Conservation (phyloP, 2,797 vertebrate species). For the Propithecus deckenii region DNA sequence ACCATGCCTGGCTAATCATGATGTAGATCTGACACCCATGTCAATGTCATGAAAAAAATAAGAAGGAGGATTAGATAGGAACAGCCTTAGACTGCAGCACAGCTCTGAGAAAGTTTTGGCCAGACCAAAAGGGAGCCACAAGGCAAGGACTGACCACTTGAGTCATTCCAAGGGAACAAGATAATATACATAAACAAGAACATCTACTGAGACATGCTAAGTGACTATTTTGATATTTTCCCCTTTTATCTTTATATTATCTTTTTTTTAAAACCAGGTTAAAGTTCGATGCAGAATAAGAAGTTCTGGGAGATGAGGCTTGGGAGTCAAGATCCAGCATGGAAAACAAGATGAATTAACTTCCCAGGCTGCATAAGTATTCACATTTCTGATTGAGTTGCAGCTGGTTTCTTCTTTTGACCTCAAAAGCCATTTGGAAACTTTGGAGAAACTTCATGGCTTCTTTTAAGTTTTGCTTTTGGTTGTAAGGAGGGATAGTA, state of each 20-base stretch:
- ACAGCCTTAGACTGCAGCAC: background rate
- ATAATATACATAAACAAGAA: constrained; percentile 74
- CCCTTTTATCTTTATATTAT: constrained; percentile 30
- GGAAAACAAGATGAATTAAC: constrained; percentile 73
- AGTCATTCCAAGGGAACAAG: constrained; percentile 56
- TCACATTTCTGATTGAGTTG: constrained; percentile 78
- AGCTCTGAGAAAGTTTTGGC: background rate
- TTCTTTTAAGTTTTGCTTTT: constrained; percentile 89
- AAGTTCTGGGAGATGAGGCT: constrained; percentile 83
- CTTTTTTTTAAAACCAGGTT: background rate
- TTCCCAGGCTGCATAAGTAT: constrained; percentile 67
- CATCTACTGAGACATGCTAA: constrained; percentile 86
- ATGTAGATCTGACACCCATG: background rate
- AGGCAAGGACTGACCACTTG: background rate
- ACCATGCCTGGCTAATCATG: background rate
- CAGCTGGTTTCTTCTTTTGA: constrained; percentile 59
- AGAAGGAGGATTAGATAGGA: background rate
- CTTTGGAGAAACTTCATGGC: constrained; percentile 85
- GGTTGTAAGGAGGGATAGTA: constrained; percentile 83
- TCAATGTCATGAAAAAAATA: background rate
- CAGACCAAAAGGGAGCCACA: background rate
- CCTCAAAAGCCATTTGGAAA: constrained; percentile 88
- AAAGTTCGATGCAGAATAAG: constrained; percentile 60
- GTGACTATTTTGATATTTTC: constrained; percentile 83
- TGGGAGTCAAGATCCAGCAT: constrained; percentile 86